phyloP scores from a whole-genome alignment of 2,113 vertebrate species.

The Mixornis gularis region DNA sequence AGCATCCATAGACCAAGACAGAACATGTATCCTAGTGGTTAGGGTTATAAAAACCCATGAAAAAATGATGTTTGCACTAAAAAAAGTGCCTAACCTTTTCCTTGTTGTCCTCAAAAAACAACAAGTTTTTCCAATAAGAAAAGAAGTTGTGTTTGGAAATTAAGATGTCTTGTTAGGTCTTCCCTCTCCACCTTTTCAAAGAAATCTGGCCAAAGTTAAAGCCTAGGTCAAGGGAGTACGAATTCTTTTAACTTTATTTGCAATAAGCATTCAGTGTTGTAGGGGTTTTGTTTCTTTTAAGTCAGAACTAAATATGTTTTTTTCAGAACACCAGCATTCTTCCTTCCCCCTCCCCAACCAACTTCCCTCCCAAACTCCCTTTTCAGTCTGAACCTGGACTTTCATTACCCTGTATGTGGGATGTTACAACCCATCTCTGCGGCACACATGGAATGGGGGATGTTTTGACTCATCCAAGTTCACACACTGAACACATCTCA shows the following conservation, averaged over 20 bases:
- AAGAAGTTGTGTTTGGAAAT: neutral
- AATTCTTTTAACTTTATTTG: neutral
- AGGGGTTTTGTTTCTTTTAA: neutral
- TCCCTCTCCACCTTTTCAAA: neutral
- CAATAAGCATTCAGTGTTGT: neutral
- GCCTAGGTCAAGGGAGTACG: neutral
- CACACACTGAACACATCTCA: neutral
- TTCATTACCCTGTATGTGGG: neutral
- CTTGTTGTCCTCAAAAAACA: neutral
- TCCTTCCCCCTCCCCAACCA: accelerated
- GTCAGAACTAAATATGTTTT: neutral
- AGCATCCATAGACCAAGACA: neutral
- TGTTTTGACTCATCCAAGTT: neutral
- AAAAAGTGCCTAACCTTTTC: neutral
- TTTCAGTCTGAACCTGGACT: neutral
- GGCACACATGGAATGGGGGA: neutral
- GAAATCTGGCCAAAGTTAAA: neutral
- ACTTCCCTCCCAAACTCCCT: neutral
- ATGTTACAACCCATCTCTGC: accelerated
- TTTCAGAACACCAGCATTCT: neutral
- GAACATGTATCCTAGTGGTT: neutral
- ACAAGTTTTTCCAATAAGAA: neutral
- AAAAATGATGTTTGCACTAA: neutral
- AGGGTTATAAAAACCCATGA: neutral
- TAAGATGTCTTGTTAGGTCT: neutral